These are phyloP conservation scores for Drosophila stalkeri DNA, from an alignment of 2,888 invertebrate genomes.

Conservation along the genomic window DNA sequence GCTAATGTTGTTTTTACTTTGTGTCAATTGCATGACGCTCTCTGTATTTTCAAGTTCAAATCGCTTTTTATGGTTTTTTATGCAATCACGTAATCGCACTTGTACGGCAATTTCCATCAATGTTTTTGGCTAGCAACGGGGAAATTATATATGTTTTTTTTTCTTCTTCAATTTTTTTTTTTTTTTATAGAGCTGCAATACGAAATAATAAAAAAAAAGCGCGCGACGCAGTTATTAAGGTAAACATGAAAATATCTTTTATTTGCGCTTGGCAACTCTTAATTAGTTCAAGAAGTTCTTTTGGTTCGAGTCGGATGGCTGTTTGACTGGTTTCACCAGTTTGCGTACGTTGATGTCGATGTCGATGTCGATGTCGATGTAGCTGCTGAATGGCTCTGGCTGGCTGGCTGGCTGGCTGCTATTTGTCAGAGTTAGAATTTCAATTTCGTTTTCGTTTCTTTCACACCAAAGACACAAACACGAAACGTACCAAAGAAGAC, in stretches of 20 bases:
- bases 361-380: slow-evolving; percentile 1
- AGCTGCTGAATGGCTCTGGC: slow-evolving; percentile 1
- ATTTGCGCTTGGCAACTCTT: slow-evolving; percentile 44
- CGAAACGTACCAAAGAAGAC: slow-evolving; percentile 36
- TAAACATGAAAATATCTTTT: slow-evolving; percentile 31
- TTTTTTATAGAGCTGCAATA: slow-evolving; percentile 45
- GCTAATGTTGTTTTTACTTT: slow-evolving; percentile 30
- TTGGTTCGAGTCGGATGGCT: slow-evolving; percentile 49
- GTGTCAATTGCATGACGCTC: slow-evolving; percentile 68
- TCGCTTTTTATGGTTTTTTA: slow-evolving; percentile 64
- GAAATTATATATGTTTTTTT: background rate
- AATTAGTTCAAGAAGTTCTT: slow-evolving; percentile 65
- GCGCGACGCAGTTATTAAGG: slow-evolving; percentile 26
- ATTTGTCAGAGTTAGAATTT: slow-evolving; percentile 40
- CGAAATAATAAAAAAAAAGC: slow-evolving; percentile 3
- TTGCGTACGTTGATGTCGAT: slow-evolving; percentile 43
- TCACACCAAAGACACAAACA: slow-evolving; percentile 55
- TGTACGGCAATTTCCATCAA: slow-evolving; percentile 34
- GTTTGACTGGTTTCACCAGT: slow-evolving; percentile 75
- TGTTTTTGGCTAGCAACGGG: slow-evolving; percentile 7
- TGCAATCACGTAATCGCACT: slow-evolving; percentile 70
- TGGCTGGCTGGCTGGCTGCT: slow-evolving; percentile 7
- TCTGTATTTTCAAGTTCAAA: slow-evolving; percentile 70
- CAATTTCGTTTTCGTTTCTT: slow-evolving; percentile 58
- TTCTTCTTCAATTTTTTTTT: background rate